A percentile compares a stretch with the other conserved stretches of the same genome.
phyloP scores from a whole-genome alignment of 2,113 vertebrate species.

The Calidris pugnax region DNA sequence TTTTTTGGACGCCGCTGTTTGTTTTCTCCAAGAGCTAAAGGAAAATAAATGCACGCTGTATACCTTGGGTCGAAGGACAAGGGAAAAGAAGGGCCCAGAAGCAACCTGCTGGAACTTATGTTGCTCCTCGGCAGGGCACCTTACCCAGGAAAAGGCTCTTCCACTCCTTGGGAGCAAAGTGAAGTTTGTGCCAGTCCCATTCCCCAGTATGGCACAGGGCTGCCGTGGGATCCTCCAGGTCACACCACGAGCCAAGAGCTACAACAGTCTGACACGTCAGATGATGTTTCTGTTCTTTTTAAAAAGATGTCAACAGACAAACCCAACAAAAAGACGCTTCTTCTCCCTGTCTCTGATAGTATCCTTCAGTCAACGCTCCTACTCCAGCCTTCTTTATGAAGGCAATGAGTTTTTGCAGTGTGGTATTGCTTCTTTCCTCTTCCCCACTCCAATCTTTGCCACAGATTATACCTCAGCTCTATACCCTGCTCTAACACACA shows the following conservation, averaged over 20 bases:
- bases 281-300: neutral
- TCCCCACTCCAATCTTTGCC: neutral
- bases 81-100: neutral
- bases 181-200: rapidly evolving
- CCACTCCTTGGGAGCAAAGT: neutral
- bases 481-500: neutral
- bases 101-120: neutral
- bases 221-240: neutral
- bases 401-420: neutral
- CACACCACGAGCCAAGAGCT: neutral
- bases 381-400: neutral
- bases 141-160: rapidly evolving
- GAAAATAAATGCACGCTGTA: neutral
- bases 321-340: neutral
- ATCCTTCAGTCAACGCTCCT: neutral
- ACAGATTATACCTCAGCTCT: neutral
- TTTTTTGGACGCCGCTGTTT: constrained; percentile 54
- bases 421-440: neutral
- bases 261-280: neutral
- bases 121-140: too few species aligned
- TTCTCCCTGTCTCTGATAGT: neutral
- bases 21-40: constrained; percentile 41
- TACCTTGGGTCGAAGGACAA: constrained; percentile 22
- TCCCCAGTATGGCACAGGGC: neutral
- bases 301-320: neutral